Evolutionary conservation across 2,888 invertebrate genomes (phyloP).

Genomic region (Pachymerium ferrugineum): DNA sequence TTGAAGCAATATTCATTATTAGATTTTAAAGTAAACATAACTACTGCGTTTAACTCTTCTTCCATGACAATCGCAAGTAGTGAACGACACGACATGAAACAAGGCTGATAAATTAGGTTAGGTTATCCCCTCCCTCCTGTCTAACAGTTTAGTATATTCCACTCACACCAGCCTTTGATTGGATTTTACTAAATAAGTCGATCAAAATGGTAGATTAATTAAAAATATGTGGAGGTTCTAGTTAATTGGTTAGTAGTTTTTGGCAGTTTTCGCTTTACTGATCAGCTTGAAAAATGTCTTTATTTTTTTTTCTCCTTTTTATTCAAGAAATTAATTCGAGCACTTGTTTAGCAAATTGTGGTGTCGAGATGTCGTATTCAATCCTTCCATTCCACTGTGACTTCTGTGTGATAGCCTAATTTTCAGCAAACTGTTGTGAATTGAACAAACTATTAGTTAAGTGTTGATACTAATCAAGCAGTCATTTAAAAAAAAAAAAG

Average conservation of each 20-base stretch:
- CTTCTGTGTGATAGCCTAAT: slow-evolving; percentile 25
- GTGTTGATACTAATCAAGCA: slow-evolving; percentile 7
- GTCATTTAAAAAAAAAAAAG: slow-evolving; percentile 1
- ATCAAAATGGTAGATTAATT: too few relatives aligned
- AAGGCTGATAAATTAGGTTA: slow-evolving; percentile 9
- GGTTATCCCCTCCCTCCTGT: too few relatives aligned
- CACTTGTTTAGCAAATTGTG: slow-evolving; percentile 25
- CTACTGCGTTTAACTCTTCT: slow-evolving; percentile 25
- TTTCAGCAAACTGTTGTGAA: slow-evolving; percentile 7
- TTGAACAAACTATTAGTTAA: background rate
- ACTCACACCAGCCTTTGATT: background rate
- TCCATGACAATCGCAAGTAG: slow-evolving; percentile 27
- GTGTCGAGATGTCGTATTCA: slow-evolving; percentile 28
- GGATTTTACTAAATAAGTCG: background rate
- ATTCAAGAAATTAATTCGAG: background rate
- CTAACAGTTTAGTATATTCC: background rate
- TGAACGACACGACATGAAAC: slow-evolving; percentile 23
- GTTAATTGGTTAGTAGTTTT: too few relatives aligned
- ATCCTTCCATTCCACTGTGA: slow-evolving; percentile 30
- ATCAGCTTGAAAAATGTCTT: background rate
- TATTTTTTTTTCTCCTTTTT: background rate
- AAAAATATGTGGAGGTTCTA: too few relatives aligned
- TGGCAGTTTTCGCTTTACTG: slow-evolving; percentile 16
- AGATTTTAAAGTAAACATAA: slow-evolving; percentile 23
- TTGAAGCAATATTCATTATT: slow-evolving; percentile 23